Evolutionary conservation across 2,797 vertebrate genomes (phyloP), one percentile per base, ranked within the genome.

Genomic region (Parotocinclus haroldoi): DNA sequence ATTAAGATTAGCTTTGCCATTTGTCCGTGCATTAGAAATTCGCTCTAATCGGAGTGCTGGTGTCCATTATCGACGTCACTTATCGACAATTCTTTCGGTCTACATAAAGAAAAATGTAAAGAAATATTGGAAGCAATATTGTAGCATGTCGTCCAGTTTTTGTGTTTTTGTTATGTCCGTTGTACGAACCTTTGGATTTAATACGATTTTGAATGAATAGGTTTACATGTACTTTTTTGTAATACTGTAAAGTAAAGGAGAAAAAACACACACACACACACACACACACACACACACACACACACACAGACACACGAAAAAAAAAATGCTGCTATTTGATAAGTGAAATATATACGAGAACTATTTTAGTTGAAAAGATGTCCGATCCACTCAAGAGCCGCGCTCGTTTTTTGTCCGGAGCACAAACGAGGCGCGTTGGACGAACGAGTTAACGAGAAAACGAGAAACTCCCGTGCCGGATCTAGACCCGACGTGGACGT

Each of bases 111-210:
- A 89, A 71, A 91, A 91, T 89, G 86, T 91, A 90, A 91, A 91
- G 90, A 91, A 79, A 90, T 91, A 91, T 89, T 90, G 89, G 89
- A 91, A 91, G 90, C 90, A 91, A 91, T 91, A 91, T 91, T 90
- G 90, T 91, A 90, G 90, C 90, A 91, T 91, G 90, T 91, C 85
- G 90, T 91, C 89, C 88, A 89, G 89, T 91, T 91, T 72, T 91
- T 90, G 89, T 91, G 90, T 91, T 91, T 89, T 85, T 79, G 76
- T 81, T 79, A 89, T 89, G 90, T 91, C 90, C 85, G 88, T 90
- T 89, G 89, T 91, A 91, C 86, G 88, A 89, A 90, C 87, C 85
- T 90, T 90, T 91, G 88, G 87, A 90, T 89, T 89, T 91, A 91
- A 85, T 90, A 89, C 78, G 81, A 86, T 91, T 91, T 91, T 90